Percentiles rank a stretch among this genome's conserved stretches.
These are phyloP conservation scores for Trachops cirrhosus DNA, from an alignment of 2,797 vertebrate genomes.

Conservation along the genomic window DNA sequence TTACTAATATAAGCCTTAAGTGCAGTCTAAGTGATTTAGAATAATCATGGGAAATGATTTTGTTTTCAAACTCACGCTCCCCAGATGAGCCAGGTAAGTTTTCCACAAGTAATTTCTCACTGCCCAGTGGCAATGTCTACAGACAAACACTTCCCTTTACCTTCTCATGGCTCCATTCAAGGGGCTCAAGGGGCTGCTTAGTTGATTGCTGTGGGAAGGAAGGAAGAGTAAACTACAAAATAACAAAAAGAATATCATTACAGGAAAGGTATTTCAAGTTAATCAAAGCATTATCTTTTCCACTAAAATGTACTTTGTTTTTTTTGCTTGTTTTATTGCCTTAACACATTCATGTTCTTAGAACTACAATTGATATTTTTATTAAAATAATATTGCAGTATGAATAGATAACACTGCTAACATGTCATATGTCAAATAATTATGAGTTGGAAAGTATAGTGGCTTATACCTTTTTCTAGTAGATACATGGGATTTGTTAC, in stretches of 20 bases:
- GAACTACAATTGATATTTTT: background rate
- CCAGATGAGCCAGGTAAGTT: background rate
- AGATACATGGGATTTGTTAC: background rate
- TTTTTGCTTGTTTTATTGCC: background rate
- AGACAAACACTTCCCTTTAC: background rate
- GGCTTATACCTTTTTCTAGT: background rate
- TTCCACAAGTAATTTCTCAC: background rate
- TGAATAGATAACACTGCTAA: background rate
- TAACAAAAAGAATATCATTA: slow-evolving; percentile 34
- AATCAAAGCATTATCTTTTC: background rate
- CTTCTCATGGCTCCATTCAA: background rate
- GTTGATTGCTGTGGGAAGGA: background rate
- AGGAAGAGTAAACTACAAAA: background rate
- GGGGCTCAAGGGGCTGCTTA: rapidly evolving
- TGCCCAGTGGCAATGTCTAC: background rate
- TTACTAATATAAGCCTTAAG: background rate
- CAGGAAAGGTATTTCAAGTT: slow-evolving; percentile 31
- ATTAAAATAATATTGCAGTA: background rate
- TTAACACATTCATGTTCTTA: slow-evolving; percentile 16
- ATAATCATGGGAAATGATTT: background rate
- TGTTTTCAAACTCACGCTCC: background rate
- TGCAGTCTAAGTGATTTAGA: background rate
- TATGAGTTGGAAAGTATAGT: background rate
- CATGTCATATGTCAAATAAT: background rate
- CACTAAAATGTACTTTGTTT: background rate